Evolutionary conservation across 2,888 invertebrate genomes (phyloP).

Genomic region (Pachymerium ferrugineum): DNA sequence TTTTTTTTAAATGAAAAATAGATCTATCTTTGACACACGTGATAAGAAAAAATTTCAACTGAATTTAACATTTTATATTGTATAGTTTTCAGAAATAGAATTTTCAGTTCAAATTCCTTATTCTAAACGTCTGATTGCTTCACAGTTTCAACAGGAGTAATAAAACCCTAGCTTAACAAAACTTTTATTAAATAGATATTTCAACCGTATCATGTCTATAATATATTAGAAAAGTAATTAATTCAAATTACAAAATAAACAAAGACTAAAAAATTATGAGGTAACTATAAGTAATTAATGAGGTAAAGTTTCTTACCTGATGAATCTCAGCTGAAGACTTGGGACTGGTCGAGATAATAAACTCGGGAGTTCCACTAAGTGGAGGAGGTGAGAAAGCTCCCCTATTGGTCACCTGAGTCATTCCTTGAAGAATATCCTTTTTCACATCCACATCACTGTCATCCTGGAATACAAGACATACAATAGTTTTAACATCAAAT

Average conservation of each 20-base stretch:
- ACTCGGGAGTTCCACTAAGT: not conserved
- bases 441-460: conserved; percentile 32
- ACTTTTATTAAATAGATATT: not conserved
- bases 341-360: not conserved
- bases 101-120: too few relatives aligned
- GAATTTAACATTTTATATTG: too few relatives aligned
- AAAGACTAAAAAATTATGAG: not conserved
- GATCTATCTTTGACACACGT: too few relatives aligned
- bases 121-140: too few relatives aligned
- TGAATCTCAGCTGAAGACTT: not conserved
- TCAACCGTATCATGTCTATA: not conserved
- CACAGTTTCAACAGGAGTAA: not conserved
- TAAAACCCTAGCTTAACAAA: not conserved
- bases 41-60: too few relatives aligned
- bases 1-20: too few relatives aligned
- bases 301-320: not conserved
- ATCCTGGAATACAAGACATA: not conserved
- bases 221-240: not conserved
- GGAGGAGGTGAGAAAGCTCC: not conserved
- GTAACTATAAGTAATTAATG: not conserved
- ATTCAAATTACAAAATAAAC: not conserved
- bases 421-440: conserved; percentile 30
- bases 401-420: conserved; percentile 29
- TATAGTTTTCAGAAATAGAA: too few relatives aligned
- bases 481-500: not conserved